Evolutionary conservation across 2,797 vertebrate genomes (phyloP).

Genomic region (Liasis olivaceus): DNA sequence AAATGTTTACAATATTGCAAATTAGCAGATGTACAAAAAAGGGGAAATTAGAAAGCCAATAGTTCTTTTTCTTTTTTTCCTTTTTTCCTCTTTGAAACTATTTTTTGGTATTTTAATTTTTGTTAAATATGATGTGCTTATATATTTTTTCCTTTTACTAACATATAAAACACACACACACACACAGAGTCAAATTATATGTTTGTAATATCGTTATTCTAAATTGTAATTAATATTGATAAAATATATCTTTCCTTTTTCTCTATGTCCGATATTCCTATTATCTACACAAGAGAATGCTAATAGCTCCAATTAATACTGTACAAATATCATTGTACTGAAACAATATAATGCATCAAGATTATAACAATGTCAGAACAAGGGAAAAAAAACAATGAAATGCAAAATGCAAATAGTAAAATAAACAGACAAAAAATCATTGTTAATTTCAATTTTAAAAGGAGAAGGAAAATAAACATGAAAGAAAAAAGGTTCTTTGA

Average conservation of each 20-base stretch:
- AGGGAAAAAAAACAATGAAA: neutral
- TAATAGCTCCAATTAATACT: neutral
- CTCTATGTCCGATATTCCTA: neutral
- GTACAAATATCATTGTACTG: neutral
- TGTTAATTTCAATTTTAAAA: neutral
- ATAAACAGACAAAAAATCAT: neutral
- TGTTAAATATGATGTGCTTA: no score
- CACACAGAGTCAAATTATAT: neutral
- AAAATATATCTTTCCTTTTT: neutral
- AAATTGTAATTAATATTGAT: neutral
- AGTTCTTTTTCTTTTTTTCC: no score
- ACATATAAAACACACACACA: no score
- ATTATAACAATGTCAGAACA: neutral
- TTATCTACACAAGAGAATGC: neutral
- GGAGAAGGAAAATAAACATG: neutral
- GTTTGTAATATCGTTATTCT: neutral
- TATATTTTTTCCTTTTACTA: no score
- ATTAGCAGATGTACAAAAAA: no score
- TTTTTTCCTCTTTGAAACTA: no score
- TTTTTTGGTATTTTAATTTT: no score
- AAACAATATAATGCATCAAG: neutral
- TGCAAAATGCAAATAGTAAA: neutral
- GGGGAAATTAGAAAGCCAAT: no score
- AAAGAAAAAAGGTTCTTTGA: neutral
- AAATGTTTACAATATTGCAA: neutral